These are phyloP conservation scores for Peromyscus maniculatus DNA, from an alignment of 2,113 vertebrate genomes.

Conservation along the genomic window DNA sequence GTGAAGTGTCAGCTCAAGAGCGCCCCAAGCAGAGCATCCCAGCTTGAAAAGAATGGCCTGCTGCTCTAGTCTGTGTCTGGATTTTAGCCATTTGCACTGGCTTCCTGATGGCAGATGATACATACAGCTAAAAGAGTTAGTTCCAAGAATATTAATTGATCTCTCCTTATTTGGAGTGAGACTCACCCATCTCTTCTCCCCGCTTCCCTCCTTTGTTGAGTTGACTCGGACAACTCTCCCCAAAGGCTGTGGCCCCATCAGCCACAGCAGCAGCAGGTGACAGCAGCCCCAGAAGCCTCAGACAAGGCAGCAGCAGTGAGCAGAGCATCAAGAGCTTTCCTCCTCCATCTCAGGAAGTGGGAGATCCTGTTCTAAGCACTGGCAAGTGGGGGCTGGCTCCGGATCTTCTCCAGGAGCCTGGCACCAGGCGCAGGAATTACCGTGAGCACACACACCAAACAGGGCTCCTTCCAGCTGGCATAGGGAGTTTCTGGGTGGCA, in stretches of 20 bases:
- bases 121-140: conserved; percentile 77
- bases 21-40: conserved; percentile 66
- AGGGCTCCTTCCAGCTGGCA: conserved; percentile 70
- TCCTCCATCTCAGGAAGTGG: conserved; percentile 35
- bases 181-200: background rate
- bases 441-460: conserved; percentile 44
- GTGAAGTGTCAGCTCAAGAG: conserved; percentile 73
- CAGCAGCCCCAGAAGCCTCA: background rate
- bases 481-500: background rate
- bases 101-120: conserved; percentile 84
- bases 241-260: background rate
- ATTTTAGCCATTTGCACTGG: conserved; percentile 79
- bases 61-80: conserved; percentile 70
- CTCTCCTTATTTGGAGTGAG: conserved; percentile 25
- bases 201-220: background rate
- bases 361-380: background rate
- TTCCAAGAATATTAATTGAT: conserved; percentile 83
- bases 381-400: background rate
- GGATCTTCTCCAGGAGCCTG: conserved; percentile 70
- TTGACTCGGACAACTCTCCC: background rate
- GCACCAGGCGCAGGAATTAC: conserved; percentile 39
- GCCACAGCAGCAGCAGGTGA: background rate
- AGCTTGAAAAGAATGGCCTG: conserved; percentile 80
- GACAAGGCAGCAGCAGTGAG: background rate
- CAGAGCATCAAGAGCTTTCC: background rate